These are phyloP conservation scores for Ctenodactylus gundi DNA, from an alignment of 2,113 vertebrate genomes.

Conservation along the genomic window DNA sequence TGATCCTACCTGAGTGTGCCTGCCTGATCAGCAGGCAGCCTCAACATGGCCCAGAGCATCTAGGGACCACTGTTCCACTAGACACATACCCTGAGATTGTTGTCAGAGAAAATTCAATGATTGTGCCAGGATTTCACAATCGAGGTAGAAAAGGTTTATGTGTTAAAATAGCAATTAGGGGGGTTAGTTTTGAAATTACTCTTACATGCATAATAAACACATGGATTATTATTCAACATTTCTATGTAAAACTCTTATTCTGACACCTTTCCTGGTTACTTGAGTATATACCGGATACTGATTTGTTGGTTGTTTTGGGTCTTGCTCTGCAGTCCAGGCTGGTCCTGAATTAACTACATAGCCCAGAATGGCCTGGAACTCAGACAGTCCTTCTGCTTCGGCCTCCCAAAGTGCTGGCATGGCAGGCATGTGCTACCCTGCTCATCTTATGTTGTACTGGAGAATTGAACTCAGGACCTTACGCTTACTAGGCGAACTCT, in stretches of 20 bases:
- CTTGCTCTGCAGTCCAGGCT: too few relatives aligned
- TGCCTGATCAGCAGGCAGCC: not conserved
- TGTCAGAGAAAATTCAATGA: not conserved
- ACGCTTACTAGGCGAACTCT: too few relatives aligned
- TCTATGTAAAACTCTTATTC: not conserved
- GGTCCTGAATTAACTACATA: too few relatives aligned
- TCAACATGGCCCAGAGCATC: too few relatives aligned
- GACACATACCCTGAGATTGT: not conserved
- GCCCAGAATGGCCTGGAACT: too few relatives aligned
- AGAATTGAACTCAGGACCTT: too few relatives aligned
- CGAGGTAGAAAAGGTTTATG: not conserved
- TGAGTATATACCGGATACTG: not conserved
- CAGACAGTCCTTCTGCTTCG: too few relatives aligned
- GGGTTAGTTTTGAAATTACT: not conserved
- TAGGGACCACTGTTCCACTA: accelerated
- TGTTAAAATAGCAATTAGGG: not conserved
- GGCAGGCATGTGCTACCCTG: too few relatives aligned
- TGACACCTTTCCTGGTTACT: not conserved
- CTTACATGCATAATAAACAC: not conserved
- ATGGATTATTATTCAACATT: not conserved
- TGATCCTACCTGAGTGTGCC: not conserved
- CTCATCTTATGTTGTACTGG: too few relatives aligned
- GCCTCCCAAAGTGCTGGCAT: too few relatives aligned
- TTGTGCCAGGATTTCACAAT: not conserved
- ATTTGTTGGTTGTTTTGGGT: too few relatives aligned